Base-by-base conservation (phyloP, 2,888 invertebrate genomes). In the Harpalus rubripes region DNA sequence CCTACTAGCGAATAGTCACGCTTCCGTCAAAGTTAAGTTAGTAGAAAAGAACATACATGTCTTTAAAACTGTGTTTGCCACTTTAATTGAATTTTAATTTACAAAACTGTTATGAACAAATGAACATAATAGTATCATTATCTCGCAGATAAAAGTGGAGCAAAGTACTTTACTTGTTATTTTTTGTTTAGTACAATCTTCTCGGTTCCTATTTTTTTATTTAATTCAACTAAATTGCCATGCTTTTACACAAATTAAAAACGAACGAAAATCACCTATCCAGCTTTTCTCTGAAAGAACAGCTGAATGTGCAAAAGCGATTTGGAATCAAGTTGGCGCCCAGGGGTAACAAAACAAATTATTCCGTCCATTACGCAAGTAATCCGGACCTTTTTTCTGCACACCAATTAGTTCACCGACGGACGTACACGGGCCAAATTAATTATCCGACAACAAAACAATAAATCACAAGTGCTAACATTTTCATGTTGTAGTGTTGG, bases 281-380 rank as follows among this genome's bases (percentile, higher is more conserved):
- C 44, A 52, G 8, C 44, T 52, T 52, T 52, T 52, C 44, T 12
- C 44, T 52, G 44, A 32, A 6, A 32, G 32, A 52, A 52, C 44
- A 52, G 44, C 44, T 52, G n/a, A 59, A 32, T 32, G 32, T 68
- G 68, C 68, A 68, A 68, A 68, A 68, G n/a, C 68, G 32, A 32
- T 68, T 68, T 15, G n/a, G 26, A 68, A 68, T 68, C 68, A 68
- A 68, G 68, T 39, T 15, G 68, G 39, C 32, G 15, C 39, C 68
- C 32, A 68, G 10, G 68, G n/a, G 39, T 68, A 68, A 39, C 68
- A 68, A 68, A 68, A 68, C 68, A 68, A 68, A 68, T 68, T 68
- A 68, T 68, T 32, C 68, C 39, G 68, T 68, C 68, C 68, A 68
- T 68, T 68, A 68, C 68, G 68, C 15, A 68, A 68, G 68, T 68